Base-by-base conservation (phyloP, 2,888 invertebrate species). In the Dendrolimus pini region DNA sequence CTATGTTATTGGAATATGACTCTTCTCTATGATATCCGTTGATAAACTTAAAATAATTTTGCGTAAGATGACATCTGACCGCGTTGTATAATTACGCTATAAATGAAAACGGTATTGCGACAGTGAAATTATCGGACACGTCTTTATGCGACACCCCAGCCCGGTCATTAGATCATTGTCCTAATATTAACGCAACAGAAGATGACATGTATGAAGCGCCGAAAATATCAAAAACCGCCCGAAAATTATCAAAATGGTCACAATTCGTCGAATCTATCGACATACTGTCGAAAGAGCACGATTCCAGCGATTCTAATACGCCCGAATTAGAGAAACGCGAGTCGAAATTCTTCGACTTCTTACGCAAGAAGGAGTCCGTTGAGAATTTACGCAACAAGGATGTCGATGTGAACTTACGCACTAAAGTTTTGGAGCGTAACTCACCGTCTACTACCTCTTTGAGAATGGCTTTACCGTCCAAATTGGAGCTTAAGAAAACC, bases 231-330 rank as follows among this genome's bases (percentile, higher is more conserved):
- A 67, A 64, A 47, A 12, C 53, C 53, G 65, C 68, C 54, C 60
- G 3, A 42, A 75, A 67, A 66, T 63, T 63, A 41, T 74, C 80
- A 0, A 82, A 77, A 71, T 83, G 83, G 84, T 64, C 78, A 0
- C 81, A 82, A 41, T 84, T 83, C 53, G 73, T 84, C 13, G 85
- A 83, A 13, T 78, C 84, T 0, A 74, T 84, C 7, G 83, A 84
- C 10, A 68, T 71, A 0, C 57, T 77, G 7, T 62, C 79, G 0
- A 78, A 72, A 63, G 77, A 80, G 9, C 70, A 80, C 42, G 78
- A 80, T 1, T 76, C 80, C 0, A 78, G 73, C 1, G 80, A 81
- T 7, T 67, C 79, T 0, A 68, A 71, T 2, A 67, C 68, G 10
- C 77, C 76, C 3, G 80, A 80, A 18, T 68, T 58, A 58, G 73